A percentile compares a stretch with the other conserved stretches of the same genome.
Conservation (phyloP, 2,113 vertebrate genomes). For the Motacilla alba region DNA sequence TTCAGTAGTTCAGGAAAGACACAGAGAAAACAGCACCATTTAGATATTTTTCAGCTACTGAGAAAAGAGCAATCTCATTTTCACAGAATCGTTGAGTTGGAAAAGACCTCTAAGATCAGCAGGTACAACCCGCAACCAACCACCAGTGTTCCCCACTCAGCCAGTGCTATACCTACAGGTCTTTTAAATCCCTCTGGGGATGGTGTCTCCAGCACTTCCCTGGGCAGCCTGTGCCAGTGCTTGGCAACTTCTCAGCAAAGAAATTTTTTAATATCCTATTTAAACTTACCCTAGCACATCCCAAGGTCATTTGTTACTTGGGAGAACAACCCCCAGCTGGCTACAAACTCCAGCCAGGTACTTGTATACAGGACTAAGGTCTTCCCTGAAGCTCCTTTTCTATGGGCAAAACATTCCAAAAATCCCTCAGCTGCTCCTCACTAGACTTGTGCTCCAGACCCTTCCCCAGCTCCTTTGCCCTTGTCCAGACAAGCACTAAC, state of each 20-base stretch:
- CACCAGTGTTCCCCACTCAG: background rate
- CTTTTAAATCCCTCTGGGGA: background rate
- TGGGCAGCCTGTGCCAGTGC: background rate
- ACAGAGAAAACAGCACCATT: background rate
- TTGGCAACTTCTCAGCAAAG: background rate
- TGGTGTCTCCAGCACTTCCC: background rate
- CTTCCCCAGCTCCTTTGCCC: background rate
- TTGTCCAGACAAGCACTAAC: background rate
- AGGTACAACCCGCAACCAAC: background rate
- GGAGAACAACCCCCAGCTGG: no score
- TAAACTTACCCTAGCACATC: background rate
- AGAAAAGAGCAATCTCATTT: background rate
- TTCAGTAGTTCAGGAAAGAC: background rate
- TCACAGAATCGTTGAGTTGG: background rate
- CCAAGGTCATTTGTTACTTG: background rate
- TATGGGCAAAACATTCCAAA: background rate
- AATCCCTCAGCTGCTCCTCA: background rate
- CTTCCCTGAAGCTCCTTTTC: background rate
- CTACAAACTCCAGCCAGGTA: background rate
- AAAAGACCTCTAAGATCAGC: background rate
- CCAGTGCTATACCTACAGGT: fast-evolving
- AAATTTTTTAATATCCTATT: background rate
- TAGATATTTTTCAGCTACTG: background rate
- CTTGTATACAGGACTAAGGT: no score
- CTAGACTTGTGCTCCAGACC: background rate